Conservation (phyloP, 2,797 vertebrate species). For the Ceryle rudis region DNA sequence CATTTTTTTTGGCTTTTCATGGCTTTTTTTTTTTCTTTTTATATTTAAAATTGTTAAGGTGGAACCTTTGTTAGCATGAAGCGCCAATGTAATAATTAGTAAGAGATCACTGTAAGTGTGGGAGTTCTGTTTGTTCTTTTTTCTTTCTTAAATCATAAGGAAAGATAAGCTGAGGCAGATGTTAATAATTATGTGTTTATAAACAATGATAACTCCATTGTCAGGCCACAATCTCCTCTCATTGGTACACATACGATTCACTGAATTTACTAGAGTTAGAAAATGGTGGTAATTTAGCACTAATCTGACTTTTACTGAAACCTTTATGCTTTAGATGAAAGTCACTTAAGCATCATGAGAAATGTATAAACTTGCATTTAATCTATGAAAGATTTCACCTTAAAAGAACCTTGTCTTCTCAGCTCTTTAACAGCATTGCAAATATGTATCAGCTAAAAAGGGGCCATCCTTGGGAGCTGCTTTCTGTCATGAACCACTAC, state of each 20-base stretch:
- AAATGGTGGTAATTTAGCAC: background rate
- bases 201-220: background rate
- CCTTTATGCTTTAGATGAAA: slow-evolving; percentile 36
- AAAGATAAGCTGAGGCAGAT: slow-evolving; percentile 35
- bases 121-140: slow-evolving; percentile 29
- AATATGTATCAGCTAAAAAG: slow-evolving; percentile 52
- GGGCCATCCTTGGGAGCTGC: slow-evolving; percentile 76
- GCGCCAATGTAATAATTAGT: slow-evolving; percentile 4
- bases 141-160: slow-evolving; percentile 32
- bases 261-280: background rate
- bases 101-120: slow-evolving; percentile 41
- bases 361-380: slow-evolving; percentile 65
- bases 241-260: background rate
- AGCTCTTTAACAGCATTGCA: slow-evolving; percentile 71
- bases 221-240: background rate
- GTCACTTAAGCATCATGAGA: slow-evolving; percentile 32
- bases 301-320: slow-evolving; percentile 48
- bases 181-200: slow-evolving; percentile 15
- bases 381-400: slow-evolving; percentile 80
- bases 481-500: slow-evolving; percentile 81
- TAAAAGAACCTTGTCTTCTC: slow-evolving; percentile 76
- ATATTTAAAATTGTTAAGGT: slow-evolving; percentile 79
- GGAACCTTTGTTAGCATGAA: slow-evolving; percentile 76
- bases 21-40: slow-evolving; percentile 40
- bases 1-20: slow-evolving; percentile 79